A percentile compares a stretch with the other conserved stretches of the same genome.
phyloP scores from a whole-genome alignment of 2,113 vertebrate species.

The Protobothrops flavoviridis region DNA sequence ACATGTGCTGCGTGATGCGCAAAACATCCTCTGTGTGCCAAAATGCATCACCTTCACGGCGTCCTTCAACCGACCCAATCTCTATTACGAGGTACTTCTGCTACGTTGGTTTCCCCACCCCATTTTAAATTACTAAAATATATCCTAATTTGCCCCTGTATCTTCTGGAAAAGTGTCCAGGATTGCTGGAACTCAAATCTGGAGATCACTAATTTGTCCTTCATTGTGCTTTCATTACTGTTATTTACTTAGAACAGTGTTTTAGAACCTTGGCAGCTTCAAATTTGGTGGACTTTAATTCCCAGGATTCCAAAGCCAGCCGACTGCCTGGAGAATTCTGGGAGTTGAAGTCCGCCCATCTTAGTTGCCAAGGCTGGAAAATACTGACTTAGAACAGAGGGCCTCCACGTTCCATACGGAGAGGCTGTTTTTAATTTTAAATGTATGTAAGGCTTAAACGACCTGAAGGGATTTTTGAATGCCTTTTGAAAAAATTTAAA shows the following conservation, averaged over 20 bases:
- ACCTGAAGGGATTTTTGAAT: not conserved
- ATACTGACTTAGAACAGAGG: not conserved
- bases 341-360: not conserved
- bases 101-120: not conserved
- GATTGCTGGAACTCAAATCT: not conserved
- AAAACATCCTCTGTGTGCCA: constrained; percentile 86
- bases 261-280: not conserved
- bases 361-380: not conserved
- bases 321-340: not conserved
- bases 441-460: too few species aligned
- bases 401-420: too few species aligned
- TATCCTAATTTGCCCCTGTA: not conserved
- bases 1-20: constrained; percentile 86
- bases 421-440: not conserved
- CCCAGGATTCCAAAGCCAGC: not conserved
- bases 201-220: not conserved
- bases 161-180: not conserved
- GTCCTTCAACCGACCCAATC: constrained; percentile 92
- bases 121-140: not conserved
- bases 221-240: not conserved
- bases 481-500: not conserved
- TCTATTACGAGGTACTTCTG: constrained; percentile 87
- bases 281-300: not conserved
- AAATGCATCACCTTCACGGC: constrained; percentile 85
- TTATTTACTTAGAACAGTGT: not conserved